Evolutionary conservation across 2,113 vertebrate species (phyloP), one percentile per base, ranked within the genome.

Genomic region (Danionella cerebrum): DNA sequence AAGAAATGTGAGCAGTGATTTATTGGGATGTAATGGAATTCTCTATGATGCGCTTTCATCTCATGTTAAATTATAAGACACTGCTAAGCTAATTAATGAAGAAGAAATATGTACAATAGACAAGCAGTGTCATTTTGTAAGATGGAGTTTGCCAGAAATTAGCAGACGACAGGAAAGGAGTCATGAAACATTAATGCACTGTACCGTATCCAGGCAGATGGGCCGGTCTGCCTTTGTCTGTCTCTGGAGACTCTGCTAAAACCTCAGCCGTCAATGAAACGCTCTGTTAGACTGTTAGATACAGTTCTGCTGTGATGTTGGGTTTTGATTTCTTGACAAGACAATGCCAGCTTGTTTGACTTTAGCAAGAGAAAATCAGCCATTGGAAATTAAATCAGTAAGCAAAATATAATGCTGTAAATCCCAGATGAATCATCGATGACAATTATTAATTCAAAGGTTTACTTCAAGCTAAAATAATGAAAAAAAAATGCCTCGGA

Each of bases 171-270:
- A 80, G 75, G 71, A 60, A 57, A 73, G 52, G 52, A 65, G 29
- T 13, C 73, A 77, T 84, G 58, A 80, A 83, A 80, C 75, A 83
- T 83, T 70, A 50, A 86, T 84, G 70, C 67, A 68, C 19, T 78
- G 69, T 45, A 45, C 24, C 39, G 45, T 60, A 44, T 58, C 31
- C 41, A 63, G 57, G 31, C 50, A 69, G 65, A 58, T 57, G 50
- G 35, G 41, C 39, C 65, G 45, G 9, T 67, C 48, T 62, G 54
- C 19, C 29, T 13, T 12, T 41, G 36, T 42, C 36, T 9, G 12
- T 55, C 52, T 48, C 59, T 25, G 51, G 44, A 73, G 58, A 64
- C 39, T 24, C 8, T 51, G 54, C 14, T 59, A 54, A 64, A 64
- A 59, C 38, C 69, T 65, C 19, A 59, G n/a, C 33, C 24, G 33